These are phyloP conservation scores for Phataginus tricuspis DNA, from an alignment of 2,797 vertebrate species.

Conservation along the genomic window DNA sequence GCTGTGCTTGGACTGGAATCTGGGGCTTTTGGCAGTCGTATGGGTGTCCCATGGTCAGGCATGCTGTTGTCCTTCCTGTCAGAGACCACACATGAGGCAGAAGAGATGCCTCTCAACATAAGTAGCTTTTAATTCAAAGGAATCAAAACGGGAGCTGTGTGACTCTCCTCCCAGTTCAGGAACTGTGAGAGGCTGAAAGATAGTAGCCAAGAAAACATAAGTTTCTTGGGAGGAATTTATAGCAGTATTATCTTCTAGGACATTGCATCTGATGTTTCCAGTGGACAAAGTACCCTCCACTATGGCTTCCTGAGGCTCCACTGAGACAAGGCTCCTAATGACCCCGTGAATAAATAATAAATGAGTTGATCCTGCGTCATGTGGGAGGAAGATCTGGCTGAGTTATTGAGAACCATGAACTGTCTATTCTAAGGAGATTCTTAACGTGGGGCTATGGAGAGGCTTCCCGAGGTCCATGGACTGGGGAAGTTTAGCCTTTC, in stretches of 20 bases:
- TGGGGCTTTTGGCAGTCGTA: neutral
- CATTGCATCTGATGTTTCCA: neutral
- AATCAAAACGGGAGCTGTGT: neutral
- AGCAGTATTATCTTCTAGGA: neutral
- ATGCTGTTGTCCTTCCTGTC: rapidly evolving
- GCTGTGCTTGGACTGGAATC: rapidly evolving
- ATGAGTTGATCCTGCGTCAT: no score
- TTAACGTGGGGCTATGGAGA: neutral
- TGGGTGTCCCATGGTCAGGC: neutral
- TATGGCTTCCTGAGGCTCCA: neutral
- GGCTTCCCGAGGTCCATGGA: neutral
- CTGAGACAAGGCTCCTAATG: neutral
- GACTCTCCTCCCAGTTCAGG: neutral
- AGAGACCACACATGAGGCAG: neutral
- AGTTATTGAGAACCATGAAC: neutral
- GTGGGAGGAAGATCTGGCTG: neutral
- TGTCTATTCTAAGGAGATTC: neutral
- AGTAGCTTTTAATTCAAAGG: neutral
- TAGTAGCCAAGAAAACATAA: slow-evolving; percentile 4
- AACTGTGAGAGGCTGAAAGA: slow-evolving; percentile 24
- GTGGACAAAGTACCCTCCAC: neutral
- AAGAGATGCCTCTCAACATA: neutral
- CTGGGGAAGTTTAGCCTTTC: neutral
- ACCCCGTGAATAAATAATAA: neutral
- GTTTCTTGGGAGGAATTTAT: slow-evolving; percentile 12